These are phyloP conservation scores for Abrostola tripartita DNA, from an alignment of 2,888 invertebrate genomes.

Conservation along the genomic window DNA sequence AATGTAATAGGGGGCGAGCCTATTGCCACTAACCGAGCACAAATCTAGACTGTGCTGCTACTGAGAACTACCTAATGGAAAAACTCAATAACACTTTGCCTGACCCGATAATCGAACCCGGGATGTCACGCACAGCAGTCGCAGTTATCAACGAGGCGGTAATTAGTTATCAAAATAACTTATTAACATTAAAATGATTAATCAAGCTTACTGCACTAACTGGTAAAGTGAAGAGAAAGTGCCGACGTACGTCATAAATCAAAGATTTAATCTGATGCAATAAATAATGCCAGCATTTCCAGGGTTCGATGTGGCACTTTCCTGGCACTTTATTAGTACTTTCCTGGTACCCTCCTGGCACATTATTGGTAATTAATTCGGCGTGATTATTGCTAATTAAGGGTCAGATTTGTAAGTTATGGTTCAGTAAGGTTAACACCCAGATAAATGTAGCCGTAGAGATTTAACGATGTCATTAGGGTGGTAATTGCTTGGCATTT, in stretches of 20 bases:
- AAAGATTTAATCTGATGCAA: constrained; percentile 20
- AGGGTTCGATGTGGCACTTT: constrained; percentile 15
- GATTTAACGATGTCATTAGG: not conserved
- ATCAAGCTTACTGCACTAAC: constrained; percentile 24
- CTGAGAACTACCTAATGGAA: too few species aligned
- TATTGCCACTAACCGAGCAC: too few species aligned
- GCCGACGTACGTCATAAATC: constrained; percentile 12
- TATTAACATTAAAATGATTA: not conserved
- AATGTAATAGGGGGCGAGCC: too few species aligned
- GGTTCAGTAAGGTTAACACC: not conserved
- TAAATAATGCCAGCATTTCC: constrained; percentile 3
- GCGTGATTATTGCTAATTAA: not conserved
- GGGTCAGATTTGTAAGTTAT: not conserved
- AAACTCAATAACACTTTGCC: too few species aligned
- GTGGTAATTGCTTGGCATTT: too few species aligned
- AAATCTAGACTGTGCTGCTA: too few species aligned
- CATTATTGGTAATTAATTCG: not conserved
- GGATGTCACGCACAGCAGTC: too few species aligned
- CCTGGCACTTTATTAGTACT: not conserved
- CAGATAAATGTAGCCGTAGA: not conserved
- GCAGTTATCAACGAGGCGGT: too few species aligned
- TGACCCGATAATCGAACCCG: too few species aligned
- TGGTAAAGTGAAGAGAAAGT: constrained; percentile 31
- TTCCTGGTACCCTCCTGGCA: not conserved
- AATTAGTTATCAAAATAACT: too few species aligned